These are phyloP conservation scores for Remorina albescens DNA, from an alignment of 2,797 vertebrate species.

Conservation along the genomic window DNA sequence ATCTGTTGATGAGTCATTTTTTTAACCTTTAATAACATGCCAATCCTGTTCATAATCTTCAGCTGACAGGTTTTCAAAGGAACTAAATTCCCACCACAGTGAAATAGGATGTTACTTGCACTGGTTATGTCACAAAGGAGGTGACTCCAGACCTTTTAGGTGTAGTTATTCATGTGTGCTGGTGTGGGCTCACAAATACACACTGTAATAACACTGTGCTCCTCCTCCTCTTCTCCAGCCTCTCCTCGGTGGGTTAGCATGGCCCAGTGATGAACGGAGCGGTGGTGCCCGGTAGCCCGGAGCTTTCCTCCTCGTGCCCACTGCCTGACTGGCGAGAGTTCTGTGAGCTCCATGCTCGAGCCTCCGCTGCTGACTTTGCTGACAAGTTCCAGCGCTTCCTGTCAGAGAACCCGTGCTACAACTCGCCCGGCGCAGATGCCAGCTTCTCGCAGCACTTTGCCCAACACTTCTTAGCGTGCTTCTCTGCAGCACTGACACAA, in stretches of 20 bases:
- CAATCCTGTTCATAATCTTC: slow-evolving; percentile 3
- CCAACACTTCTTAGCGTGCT: slow-evolving; percentile 92
- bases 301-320: slow-evolving; percentile 86
- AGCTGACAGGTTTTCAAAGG: slow-evolving; percentile 13
- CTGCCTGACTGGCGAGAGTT: slow-evolving; percentile 98
- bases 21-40: slow-evolving; percentile 2
- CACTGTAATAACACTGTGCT: slow-evolving; percentile 28
- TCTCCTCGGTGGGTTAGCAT: slow-evolving; percentile 83
- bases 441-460: slow-evolving; percentile 96
- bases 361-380: slow-evolving; percentile 93
- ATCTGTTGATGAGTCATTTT: slow-evolving; percentile 21
- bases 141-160: neutral
- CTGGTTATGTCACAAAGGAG: neutral
- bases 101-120: neutral
- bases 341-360: slow-evolving; percentile 95
- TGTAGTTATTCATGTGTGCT: slow-evolving; percentile 23
- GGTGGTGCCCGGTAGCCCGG: slow-evolving; percentile 87
- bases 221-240: slow-evolving; percentile 64
- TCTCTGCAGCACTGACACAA: slow-evolving; percentile 87
- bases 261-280: slow-evolving; percentile 88
- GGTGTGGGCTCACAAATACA: slow-evolving; percentile 13
- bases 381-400: slow-evolving; percentile 96
- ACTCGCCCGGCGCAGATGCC: slow-evolving; percentile 90
- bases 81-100: neutral
- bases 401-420: slow-evolving; percentile 93